phyloP scores from a whole-genome alignment of 30 jellyfish, hydroid and myxozoan species.

The Aurelia sp. region DNA sequence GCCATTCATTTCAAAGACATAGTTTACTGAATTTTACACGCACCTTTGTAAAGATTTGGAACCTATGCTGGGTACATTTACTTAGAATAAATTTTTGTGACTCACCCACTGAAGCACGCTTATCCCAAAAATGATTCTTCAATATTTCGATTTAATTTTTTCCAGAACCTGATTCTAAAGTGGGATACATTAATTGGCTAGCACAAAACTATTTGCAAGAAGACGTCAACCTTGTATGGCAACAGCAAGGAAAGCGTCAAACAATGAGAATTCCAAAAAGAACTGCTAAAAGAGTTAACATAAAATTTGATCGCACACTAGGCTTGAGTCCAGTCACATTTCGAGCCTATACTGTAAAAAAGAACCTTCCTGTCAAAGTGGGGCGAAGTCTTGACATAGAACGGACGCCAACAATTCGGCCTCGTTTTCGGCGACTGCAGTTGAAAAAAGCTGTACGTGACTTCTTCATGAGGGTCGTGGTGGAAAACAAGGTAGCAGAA shows the following conservation, averaged over 20 bases:
- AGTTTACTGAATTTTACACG: too few species aligned
- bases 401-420: conserved; percentile 17
- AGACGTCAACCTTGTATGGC: conserved; percentile 50
- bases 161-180: conserved; percentile 44
- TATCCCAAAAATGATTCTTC: too few species aligned
- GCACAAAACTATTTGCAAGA: conserved; percentile 11
- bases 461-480: conserved; percentile 9
- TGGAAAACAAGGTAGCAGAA: conserved; percentile 33
- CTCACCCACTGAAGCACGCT: too few species aligned
- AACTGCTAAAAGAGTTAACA: neutral
- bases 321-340: conserved; percentile 64
- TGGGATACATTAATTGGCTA: conserved; percentile 17
- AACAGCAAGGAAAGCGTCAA: conserved; percentile 57
- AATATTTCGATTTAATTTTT: neutral
- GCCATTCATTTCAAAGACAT: too few species aligned
- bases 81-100: too few species aligned
- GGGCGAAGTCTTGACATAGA: conserved; percentile 19
- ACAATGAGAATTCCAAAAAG: neutral
- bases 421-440: neutral
- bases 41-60: too few species aligned
- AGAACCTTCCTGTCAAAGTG: conserved; percentile 60
- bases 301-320: conserved; percentile 32
- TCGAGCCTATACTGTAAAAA: conserved; percentile 23
- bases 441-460: conserved; percentile 50
- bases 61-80: too few species aligned